Conservation (phyloP, 1,140 invertebrate species). For the Psix sp. region DNA sequence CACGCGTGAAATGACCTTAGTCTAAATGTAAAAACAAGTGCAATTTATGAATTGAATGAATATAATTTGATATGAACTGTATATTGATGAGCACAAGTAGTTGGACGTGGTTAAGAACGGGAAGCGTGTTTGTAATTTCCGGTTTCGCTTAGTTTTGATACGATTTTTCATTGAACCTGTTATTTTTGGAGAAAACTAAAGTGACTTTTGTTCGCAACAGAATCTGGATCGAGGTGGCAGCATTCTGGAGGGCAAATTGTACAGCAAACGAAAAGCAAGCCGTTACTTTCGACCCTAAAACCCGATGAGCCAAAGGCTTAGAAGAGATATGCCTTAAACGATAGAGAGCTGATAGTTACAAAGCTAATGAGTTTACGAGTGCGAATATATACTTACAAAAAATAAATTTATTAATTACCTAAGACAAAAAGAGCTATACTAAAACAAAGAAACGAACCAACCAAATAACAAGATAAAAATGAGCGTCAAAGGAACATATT, state of each 20-base stretch:
- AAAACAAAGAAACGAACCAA: not conserved
- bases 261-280: conserved; percentile 26
- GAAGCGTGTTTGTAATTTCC: no score
- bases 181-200: no score
- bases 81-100: no score
- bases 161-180: no score
- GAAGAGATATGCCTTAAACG: conserved; percentile 56
- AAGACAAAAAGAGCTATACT: no score
- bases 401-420: conserved; percentile 16
- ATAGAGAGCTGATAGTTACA: conserved; percentile 53
- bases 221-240: conserved; percentile 38
- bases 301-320: conserved; percentile 57
- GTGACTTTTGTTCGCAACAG: no score
- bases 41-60: no score
- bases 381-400: conserved; percentile 21
- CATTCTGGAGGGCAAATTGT: conserved; percentile 19
- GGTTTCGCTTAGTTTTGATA: no score
- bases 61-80: no score
- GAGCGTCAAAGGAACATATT: conserved; percentile 32
- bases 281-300: conserved; percentile 42
- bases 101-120: no score
- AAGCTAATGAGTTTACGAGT: conserved; percentile 48
- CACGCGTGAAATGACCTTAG: no score
- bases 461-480: conserved; percentile 3
- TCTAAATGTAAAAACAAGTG: no score